Base-by-base conservation (phyloP, 2,888 invertebrate genomes). In the Diaperis boleti region DNA sequence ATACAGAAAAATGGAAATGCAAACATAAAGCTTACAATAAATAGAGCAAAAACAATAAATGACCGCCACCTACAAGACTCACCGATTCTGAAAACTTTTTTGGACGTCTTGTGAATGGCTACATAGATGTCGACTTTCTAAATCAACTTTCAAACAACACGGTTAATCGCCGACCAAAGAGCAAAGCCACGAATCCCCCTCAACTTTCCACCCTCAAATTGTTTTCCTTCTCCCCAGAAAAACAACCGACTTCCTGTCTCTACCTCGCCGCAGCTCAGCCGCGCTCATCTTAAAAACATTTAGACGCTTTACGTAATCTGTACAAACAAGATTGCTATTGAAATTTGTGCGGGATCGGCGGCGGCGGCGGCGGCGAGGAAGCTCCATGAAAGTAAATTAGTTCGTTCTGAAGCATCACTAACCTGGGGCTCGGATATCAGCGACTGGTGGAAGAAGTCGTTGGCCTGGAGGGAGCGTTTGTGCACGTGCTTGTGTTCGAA, bases 401-500 rank as follows among this genome's bases (percentile, higher is more conserved):
- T 31, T 45, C 44, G 44, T 45, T 61, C 45, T n/a, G 39, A 45
- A 61, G 56, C 49, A 49, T 33, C 64, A 81, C 87, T 87, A 83
- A 93, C 92, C 85, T 89, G 86, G 60, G 88, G 85, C 82, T 96
- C 95, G 62, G 90, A 86, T 72, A 86, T 87, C 69, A 96, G 86
- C 74, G 88, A 88, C 77, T 85, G 83, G 79, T 95, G 92, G 83
- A 95, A 93, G 73, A 88, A 87, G 72, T 88, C 87, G 81, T 91
- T 94, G 64, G 88, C 87, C 70, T 89, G 87, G 52, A 91, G 82
- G 7, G 96, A 96, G 68, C 97, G 86, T 82, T 95, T 96, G 79
- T 90, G 89, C 62, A 97, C 86, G 74, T 89, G 90, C 70, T 89
- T 88, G 82, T 96, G 95, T 76, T 92, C 90, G 79, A 96, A 89